Evolutionary conservation across 1,140 invertebrate genomes (phyloP).

Genomic region (Ips typographus): DNA sequence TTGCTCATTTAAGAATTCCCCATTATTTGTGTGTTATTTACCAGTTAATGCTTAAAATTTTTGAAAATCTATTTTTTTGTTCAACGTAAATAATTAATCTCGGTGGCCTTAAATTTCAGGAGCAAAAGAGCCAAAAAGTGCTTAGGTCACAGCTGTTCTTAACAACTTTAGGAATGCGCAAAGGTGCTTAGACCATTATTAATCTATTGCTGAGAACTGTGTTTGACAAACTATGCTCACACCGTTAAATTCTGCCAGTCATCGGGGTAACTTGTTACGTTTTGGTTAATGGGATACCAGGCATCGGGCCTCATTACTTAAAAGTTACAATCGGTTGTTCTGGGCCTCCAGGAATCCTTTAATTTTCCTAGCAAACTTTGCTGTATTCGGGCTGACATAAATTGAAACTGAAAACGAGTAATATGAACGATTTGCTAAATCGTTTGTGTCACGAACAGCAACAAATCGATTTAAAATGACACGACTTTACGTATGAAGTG

Average conservation of each 20-base stretch:
- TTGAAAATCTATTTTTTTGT: too few species aligned
- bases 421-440: slow-evolving; percentile 9
- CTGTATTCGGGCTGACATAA: too few species aligned
- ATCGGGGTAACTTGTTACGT: slow-evolving; percentile 25
- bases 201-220: slow-evolving; percentile 27
- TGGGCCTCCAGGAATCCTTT: slow-evolving; percentile 1
- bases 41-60: not conserved
- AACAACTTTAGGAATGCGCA: slow-evolving; percentile 28
- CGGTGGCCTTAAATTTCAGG: not conserved
- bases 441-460: slow-evolving; percentile 7
- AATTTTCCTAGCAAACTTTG: not conserved
- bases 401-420: not conserved
- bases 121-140: slow-evolving; percentile 25
- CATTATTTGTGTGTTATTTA: slow-evolving; percentile 30
- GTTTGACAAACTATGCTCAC: slow-evolving; percentile 29
- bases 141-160: slow-evolving; percentile 24
- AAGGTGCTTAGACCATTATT: slow-evolving; percentile 29
- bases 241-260: slow-evolving; percentile 27
- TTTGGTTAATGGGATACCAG: slow-evolving; percentile 10
- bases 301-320: slow-evolving; percentile 11
- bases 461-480: slow-evolving; percentile 25
- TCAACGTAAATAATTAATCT: not conserved
- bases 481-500: slow-evolving; percentile 17
- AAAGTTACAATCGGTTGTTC: slow-evolving; percentile 5
- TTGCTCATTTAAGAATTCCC: slow-evolving; percentile 27